Base-by-base conservation (phyloP, 2,113 vertebrate species). In the Bujurquina vittata region DNA sequence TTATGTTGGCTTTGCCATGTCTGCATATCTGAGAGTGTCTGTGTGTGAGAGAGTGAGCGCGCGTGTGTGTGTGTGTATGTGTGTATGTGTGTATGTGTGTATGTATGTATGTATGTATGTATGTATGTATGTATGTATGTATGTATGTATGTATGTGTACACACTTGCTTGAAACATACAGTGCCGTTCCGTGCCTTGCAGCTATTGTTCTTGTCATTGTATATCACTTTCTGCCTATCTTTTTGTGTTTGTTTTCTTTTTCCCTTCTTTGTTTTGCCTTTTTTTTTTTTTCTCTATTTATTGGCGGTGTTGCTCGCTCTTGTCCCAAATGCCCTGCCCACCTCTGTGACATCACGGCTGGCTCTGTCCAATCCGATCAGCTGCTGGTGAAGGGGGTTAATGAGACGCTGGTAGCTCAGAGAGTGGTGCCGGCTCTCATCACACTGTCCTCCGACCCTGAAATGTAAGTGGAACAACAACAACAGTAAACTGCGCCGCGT, bases 341-440 rank as follows among this genome's bases (percentile, higher is more conserved):
- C 88, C 80, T 91, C 83, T 93, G 93, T 94, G 94, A 94, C 94
- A 91, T 94, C 89, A 88, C 90, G 93, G 89, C 92, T 93, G 94
- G 90, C 91, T 94, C 91, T 94, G 91, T 92, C 92, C 92, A 96
- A 95, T 97, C 93, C 88, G 95, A 95, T 97, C 98, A 99, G 98
- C 98, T 99, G 96, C 97, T 99, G 98, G 98, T 99, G 97, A 99
- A 99, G 97, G 98, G 98, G 97, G 98, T 99, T 97, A 98, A 99
- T 97, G 98, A 99, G 96, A 99, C 98, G 95, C 97, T 99, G 95
- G 98, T 99, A 96, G 98, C 98, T 97, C 98, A 99, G 97, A 99
- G 98, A 97, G 98, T 99, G 95, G 98, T 99, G 96, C 98, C 98
- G 95, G 98, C 98, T 97, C 98, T 99, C 96, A 99, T 99, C 97